Conservation (phyloP, 2,113 vertebrate genomes). For the Anarhynchus alexandrinus region DNA sequence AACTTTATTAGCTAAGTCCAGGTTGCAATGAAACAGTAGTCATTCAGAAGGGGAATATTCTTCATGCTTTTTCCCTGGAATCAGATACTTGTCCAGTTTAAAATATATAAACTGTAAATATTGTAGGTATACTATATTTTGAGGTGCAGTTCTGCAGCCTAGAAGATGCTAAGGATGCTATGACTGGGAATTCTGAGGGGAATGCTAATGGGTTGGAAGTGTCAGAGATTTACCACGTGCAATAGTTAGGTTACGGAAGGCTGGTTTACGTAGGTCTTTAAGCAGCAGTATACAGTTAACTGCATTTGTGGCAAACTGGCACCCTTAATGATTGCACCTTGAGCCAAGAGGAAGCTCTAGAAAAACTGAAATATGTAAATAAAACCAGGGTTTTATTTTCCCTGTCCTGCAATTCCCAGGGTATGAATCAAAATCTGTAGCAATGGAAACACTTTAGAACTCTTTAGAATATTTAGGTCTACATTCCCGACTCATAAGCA, state of each 20-base stretch:
- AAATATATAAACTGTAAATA: not conserved
- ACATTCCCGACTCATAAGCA: not conserved
- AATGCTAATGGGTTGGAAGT: not conserved
- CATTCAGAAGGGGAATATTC: not conserved
- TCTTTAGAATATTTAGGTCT: not conserved
- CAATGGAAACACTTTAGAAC: not conserved
- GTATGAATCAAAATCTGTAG: not conserved
- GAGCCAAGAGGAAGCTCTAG: not conserved
- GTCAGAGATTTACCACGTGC: not conserved
- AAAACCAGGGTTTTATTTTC: not conserved
- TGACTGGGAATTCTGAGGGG: not conserved
- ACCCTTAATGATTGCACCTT: not conserved
- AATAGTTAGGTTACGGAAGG: not conserved
- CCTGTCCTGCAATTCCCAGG: accelerated
- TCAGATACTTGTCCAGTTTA: not conserved
- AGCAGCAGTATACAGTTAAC: not conserved
- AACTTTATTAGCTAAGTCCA: slow-evolving; percentile 47
- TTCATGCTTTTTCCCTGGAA: not conserved
- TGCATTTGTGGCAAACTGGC: not conserved
- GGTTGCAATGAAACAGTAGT: not conserved
- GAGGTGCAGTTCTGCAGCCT: not conserved
- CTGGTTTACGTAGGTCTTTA: not conserved
- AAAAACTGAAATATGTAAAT: not conserved
- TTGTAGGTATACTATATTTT: not conserved
- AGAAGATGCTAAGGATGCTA: not conserved